Evolutionary conservation across 2,888 invertebrate species (phyloP).

Genomic region (Macrophya annulata): DNA sequence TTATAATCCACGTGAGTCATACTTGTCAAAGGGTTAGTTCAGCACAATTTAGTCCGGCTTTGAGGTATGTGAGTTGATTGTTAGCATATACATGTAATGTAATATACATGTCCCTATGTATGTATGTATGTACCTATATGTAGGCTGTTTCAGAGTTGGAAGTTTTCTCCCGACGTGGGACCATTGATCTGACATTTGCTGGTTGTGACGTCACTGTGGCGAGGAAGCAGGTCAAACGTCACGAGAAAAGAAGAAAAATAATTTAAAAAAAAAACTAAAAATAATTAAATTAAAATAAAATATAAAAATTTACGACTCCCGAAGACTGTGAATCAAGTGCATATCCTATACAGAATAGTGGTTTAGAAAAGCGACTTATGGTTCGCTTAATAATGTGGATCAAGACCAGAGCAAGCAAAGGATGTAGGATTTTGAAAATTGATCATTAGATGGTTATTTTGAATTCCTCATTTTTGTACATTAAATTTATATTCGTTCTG

Average conservation of each 20-base stretch:
- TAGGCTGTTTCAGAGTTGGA: background rate
- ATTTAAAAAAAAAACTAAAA: too few relatives aligned
- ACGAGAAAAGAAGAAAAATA: slow-evolving; percentile 55
- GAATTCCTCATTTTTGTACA: background rate
- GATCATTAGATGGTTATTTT: slow-evolving; percentile 6
- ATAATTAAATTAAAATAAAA: slow-evolving; percentile 6
- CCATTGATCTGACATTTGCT: slow-evolving; percentile 74
- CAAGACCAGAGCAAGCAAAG: background rate
- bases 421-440: slow-evolving; percentile 17
- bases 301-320: background rate
- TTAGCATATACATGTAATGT: background rate
- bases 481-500: background rate
- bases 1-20: slow-evolving; percentile 5
- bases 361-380: slow-evolving; percentile 19
- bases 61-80: slow-evolving; percentile 14
- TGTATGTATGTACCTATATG: background rate
- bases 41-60: background rate
- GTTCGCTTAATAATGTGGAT: slow-evolving; percentile 18
- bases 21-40: slow-evolving; percentile 3
- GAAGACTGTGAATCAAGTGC: slow-evolving; percentile 17
- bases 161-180: slow-evolving; percentile 60
- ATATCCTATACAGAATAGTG: background rate
- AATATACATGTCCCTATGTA: too few relatives aligned
- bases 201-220: slow-evolving; percentile 70
- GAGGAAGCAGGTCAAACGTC: slow-evolving; percentile 69